Evolutionary conservation across 2,797 vertebrate genomes (phyloP), one percentile per base, ranked within the genome.

Genomic region (Nothura maculosa): DNA sequence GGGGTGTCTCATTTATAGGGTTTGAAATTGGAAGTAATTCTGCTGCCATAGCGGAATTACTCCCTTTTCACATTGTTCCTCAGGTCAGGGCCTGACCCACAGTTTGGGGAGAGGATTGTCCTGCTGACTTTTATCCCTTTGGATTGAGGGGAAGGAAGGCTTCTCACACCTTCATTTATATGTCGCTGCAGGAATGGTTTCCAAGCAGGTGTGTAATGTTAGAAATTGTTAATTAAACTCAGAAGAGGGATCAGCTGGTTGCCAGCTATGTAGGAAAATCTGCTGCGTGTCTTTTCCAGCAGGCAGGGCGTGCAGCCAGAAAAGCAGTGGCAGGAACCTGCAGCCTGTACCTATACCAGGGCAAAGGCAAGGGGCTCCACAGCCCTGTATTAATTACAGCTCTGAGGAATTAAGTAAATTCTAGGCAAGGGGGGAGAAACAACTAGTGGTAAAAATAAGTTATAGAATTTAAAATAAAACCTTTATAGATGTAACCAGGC

Each of bases 31-130:
- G 54, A 87, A 62, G 66, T 69, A 52, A 80, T 77, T 89, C 57
- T 92, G 63, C n/a, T 87, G 21, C 61, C 36, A 52, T 11, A 3
- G 34, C 58, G n/a, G 68, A 87, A 87, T 89, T 75, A 85, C 34
- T 85, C 75, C 21, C 27, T 77, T 12, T 87, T 92, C 81, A 60
- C 50, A 38, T 70, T 89, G 78, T 85, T 50, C 78, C 93, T 89
- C 62, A 42, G 58, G 67, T 70, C 63, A 87, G 69, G 81, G 68
- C 77, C 90, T 83, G 69, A 64, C 58, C 61, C 28, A 79, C 34
- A 55, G 62, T 85, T 89, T 92, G 57, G 60, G 61, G 57, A 57
- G 61, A 10, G 38, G 38, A 10, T 8, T 90, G 20, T 64, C 24
- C 30, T 62, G 11, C 18, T 48, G 85, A 34, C 21, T 81, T 20